A percentile compares a stretch with the other conserved stretches of the same genome.
Evolutionary conservation across 1,140 invertebrate species (phyloP).

Genomic region (Anadara kagoshimensis): DNA sequence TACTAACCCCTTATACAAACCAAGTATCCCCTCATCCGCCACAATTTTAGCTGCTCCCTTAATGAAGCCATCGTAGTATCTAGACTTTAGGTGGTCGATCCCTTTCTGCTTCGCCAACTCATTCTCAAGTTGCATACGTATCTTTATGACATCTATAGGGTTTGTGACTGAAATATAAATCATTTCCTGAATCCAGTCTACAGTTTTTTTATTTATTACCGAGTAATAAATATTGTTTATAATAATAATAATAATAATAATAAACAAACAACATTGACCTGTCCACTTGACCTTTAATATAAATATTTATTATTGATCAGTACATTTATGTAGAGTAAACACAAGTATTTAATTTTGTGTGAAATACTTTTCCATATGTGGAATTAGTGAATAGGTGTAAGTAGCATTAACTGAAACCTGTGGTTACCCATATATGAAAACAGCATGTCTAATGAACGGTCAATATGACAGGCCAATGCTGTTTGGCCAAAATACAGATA

Average conservation of each 20-base stretch:
- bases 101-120: slow-evolving; percentile 50
- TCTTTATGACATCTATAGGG: slow-evolving; percentile 64
- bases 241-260: not conserved
- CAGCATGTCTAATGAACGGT: too few relatives aligned
- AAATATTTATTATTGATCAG: not conserved
- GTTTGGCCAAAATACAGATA: too few relatives aligned
- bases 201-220: not conserved
- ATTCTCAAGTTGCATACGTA: slow-evolving; percentile 62
- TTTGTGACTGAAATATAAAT: slow-evolving; percentile 56
- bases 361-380: too few relatives aligned
- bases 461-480: too few relatives aligned
- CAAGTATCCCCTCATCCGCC: slow-evolving; percentile 54
- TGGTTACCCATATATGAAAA: too few relatives aligned
- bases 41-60: slow-evolving; percentile 48
- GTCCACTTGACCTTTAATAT: not conserved
- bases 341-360: not conserved
- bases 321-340: not conserved
- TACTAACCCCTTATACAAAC: slow-evolving; percentile 57
- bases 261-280: not conserved
- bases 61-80: slow-evolving; percentile 59
- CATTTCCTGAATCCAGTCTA: not conserved
- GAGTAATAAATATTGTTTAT: not conserved
- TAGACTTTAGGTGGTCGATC: slow-evolving; percentile 33
- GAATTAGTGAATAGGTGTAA: too few relatives aligned
- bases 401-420: too few relatives aligned